These are phyloP conservation scores for Drosophila kanekoi DNA, from an alignment of 2,888 invertebrate genomes.

Conservation along the genomic window DNA sequence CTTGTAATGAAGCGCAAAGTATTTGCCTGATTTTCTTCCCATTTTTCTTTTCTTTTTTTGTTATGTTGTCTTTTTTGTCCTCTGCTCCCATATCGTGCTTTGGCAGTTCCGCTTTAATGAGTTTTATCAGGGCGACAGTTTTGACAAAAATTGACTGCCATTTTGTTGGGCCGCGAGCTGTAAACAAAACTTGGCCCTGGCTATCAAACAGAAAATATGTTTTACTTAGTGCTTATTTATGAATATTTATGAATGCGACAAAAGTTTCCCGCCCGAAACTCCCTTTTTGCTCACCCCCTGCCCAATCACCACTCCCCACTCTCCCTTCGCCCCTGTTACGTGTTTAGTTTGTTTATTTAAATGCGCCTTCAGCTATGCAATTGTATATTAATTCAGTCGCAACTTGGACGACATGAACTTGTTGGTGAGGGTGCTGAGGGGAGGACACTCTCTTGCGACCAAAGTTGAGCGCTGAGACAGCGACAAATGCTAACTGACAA, in stretches of 20 bases:
- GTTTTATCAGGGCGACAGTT: conserved; percentile 74
- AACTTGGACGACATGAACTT: conserved; percentile 54
- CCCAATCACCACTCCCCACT: no score
- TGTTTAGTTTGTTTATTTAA: conserved; percentile 78
- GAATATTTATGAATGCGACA: conserved; percentile 80
- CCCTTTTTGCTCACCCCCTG: background rate
- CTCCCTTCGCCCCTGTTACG: conserved; percentile 18
- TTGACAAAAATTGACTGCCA: conserved; percentile 74
- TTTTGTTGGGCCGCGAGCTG: conserved; percentile 63
- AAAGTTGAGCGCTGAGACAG: conserved; percentile 61
- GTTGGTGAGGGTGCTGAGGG: background rate
- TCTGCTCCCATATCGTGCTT: conserved; percentile 48
- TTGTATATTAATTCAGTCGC: conserved; percentile 78
- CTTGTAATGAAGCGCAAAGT: conserved; percentile 73
- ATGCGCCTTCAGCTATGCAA: conserved; percentile 78
- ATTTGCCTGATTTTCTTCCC: conserved; percentile 45
- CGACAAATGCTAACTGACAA: conserved; percentile 81
- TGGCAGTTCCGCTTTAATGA: conserved; percentile 75
- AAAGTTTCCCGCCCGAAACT: conserved; percentile 55
- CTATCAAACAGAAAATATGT: conserved; percentile 81
- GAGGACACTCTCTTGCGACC: conserved; percentile 35
- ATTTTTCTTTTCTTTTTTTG: conserved; percentile 18
- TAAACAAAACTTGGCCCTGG: conserved; percentile 61
- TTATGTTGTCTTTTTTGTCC: background rate
- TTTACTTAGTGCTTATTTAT: conserved; percentile 72